Percentiles rank a stretch among this genome's conserved stretches.
Evolutionary conservation across 2,113 vertebrate species (phyloP).

Genomic region (Chaetorhynchus papuensis): DNA sequence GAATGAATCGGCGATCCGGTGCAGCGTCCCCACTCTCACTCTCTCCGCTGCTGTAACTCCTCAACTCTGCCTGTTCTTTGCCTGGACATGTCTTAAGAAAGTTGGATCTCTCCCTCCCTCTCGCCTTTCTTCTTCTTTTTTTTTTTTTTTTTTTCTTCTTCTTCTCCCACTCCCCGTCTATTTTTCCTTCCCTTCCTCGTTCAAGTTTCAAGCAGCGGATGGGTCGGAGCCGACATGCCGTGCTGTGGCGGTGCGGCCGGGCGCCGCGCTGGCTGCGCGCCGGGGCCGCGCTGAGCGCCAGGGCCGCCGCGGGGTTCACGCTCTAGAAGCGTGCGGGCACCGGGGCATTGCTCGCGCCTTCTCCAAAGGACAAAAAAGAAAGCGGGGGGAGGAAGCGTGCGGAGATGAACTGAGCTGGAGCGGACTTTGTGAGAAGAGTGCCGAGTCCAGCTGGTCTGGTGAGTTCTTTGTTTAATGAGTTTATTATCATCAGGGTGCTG

Average conservation of each 20-base stretch:
- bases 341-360: background rate
- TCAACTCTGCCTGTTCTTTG: conserved; percentile 53
- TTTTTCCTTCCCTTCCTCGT: background rate
- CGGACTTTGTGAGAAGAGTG: conserved; percentile 3
- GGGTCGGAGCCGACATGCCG: conserved; percentile 39
- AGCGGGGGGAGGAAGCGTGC: background rate
- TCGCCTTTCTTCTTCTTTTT: accelerated
- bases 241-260: conserved; percentile 18
- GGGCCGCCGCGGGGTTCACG: background rate
- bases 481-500: background rate
- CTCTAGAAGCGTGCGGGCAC: background rate
- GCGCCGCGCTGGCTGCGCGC: background rate
- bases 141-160: accelerated
- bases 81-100: conserved; percentile 71
- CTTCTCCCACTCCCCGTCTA: background rate
- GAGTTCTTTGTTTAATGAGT: conserved; percentile 40
- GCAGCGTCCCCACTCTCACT: conserved; percentile 14
- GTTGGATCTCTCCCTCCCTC: conserved; percentile 25
- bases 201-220: conserved; percentile 16
- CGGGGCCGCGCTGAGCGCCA: conserved; percentile 34
- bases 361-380: background rate
- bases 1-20: background rate
- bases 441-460: conserved; percentile 65
- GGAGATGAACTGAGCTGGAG: conserved; percentile 1
- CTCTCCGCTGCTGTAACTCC: conserved; percentile 13